Conservation (phyloP, 2,797 vertebrate genomes). For the Pseudochromis fuscus region DNA sequence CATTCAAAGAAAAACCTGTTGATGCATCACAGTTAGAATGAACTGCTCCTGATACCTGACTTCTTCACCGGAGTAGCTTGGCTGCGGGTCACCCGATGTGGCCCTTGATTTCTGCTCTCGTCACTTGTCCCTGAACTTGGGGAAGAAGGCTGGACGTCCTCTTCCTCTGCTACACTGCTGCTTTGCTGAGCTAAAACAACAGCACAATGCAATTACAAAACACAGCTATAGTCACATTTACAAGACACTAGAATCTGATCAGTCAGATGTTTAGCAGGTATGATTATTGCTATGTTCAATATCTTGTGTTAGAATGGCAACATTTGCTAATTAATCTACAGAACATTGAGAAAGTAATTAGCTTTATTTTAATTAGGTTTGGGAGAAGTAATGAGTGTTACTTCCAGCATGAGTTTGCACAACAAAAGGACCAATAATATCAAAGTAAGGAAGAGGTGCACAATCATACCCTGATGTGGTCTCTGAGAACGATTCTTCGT, state of each 20-base stretch:
- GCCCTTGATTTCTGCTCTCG: slow-evolving; percentile 79
- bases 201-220: slow-evolving; percentile 6
- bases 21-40: not conserved
- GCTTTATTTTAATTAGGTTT: too few relatives aligned
- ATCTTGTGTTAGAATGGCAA: too few relatives aligned
- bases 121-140: slow-evolving; percentile 85
- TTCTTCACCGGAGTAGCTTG: slow-evolving; percentile 85
- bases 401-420: not conserved
- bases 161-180: slow-evolving; percentile 84
- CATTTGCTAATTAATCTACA: too few relatives aligned
- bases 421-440: not conserved
- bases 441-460: not conserved
- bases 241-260: not conserved
- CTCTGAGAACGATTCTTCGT: slow-evolving; percentile 87
- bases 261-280: too few relatives aligned
- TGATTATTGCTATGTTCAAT: not conserved
- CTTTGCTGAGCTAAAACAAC: slow-evolving; percentile 86
- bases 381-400: too few relatives aligned
- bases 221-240: not conserved
- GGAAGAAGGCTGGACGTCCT: slow-evolving; percentile 88
- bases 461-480: slow-evolving; percentile 87
- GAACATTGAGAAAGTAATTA: too few relatives aligned
- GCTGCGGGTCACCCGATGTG: slow-evolving; percentile 84
- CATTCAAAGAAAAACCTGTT: not conserved
- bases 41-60: slow-evolving; percentile 69